Evolutionary conservation across 1,140 invertebrate genomes (phyloP).

Genomic region (Nomia melanderi): DNA sequence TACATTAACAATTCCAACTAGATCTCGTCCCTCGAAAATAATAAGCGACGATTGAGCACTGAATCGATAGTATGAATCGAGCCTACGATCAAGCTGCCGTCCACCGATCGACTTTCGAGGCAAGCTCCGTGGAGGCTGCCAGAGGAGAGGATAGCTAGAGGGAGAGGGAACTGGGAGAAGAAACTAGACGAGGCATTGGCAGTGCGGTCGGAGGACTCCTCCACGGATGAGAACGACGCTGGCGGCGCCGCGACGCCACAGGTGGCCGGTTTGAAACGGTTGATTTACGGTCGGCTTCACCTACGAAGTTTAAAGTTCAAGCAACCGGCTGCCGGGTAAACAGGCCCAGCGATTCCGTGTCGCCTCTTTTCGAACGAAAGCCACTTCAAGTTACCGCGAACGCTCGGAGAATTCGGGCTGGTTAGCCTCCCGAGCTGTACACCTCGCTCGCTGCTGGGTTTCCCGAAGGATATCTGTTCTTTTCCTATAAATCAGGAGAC

Average conservation of each 20-base stretch:
- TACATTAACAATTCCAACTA: no score
- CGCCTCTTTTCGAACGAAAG: slow-evolving; percentile 46
- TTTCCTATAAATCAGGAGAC: background rate
- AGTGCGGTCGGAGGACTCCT: slow-evolving; percentile 19
- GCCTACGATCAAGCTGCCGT: no score
- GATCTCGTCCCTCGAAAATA: no score
- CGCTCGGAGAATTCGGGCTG: slow-evolving; percentile 22
- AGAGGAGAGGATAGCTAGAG: no score
- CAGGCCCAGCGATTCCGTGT: slow-evolving; percentile 53
- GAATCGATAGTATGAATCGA: no score
- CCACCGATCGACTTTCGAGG: no score
- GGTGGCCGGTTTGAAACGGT: slow-evolving; percentile 73
- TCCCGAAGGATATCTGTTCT: background rate
- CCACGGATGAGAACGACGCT: slow-evolving; percentile 4
- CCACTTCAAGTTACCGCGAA: slow-evolving; percentile 29
- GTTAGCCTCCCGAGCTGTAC: background rate
- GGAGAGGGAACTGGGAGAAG: no score
- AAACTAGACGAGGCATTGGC: background rate
- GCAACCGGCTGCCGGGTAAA: slow-evolving; percentile 61
- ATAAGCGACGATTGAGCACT: no score
- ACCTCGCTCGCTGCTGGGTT: background rate
- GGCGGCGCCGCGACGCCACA: slow-evolving; percentile 60
- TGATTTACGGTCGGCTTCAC: slow-evolving; percentile 72
- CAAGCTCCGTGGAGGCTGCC: no score
- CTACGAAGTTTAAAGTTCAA: slow-evolving; percentile 69